These are phyloP conservation scores for Batillaria attramentaria DNA, from an alignment of 1,140 invertebrate genomes.

Conservation along the genomic window DNA sequence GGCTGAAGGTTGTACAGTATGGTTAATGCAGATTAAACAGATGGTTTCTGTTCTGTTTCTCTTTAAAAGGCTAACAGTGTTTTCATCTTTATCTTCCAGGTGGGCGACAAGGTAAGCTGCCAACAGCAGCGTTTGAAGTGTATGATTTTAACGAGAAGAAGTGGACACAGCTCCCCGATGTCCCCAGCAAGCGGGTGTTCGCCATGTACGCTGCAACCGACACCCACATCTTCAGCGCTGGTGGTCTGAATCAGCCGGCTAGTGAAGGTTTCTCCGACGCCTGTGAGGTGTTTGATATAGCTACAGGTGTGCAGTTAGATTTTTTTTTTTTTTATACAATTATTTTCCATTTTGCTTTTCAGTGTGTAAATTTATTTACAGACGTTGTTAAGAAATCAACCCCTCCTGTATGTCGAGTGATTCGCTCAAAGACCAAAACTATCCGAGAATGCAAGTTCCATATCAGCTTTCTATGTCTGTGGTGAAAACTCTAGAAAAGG, in stretches of 20 bases:
- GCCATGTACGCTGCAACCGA: constrained; percentile 61
- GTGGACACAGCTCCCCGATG: constrained; percentile 61
- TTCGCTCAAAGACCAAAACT: too few species aligned
- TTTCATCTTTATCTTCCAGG: constrained; percentile 61
- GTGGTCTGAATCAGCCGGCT: constrained; percentile 65
- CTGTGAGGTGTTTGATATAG: constrained; percentile 65
- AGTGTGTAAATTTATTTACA: too few species aligned
- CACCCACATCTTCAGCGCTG: constrained; percentile 66
- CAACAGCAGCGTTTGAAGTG: constrained; percentile 63
- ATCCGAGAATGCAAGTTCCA: too few species aligned
- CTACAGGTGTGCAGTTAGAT: constrained; percentile 52
- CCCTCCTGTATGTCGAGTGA: too few species aligned
- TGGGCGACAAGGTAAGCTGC: constrained; percentile 68
- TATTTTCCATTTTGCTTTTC: too few species aligned
- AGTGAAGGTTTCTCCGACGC: constrained; percentile 64
- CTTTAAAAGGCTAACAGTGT: too few species aligned
- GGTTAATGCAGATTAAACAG: too few species aligned
- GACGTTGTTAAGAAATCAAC: too few species aligned
- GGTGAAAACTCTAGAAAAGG: too few species aligned
- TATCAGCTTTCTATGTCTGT: too few species aligned
- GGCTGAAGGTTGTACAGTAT: neutral
- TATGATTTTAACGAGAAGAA: constrained; percentile 65
- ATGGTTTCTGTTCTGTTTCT: too few species aligned
- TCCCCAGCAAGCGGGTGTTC: constrained; percentile 69
- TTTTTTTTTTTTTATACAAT: neutral